Conservation (phyloP, 1,140 invertebrate species). For the Drosophila baimaii region DNA sequence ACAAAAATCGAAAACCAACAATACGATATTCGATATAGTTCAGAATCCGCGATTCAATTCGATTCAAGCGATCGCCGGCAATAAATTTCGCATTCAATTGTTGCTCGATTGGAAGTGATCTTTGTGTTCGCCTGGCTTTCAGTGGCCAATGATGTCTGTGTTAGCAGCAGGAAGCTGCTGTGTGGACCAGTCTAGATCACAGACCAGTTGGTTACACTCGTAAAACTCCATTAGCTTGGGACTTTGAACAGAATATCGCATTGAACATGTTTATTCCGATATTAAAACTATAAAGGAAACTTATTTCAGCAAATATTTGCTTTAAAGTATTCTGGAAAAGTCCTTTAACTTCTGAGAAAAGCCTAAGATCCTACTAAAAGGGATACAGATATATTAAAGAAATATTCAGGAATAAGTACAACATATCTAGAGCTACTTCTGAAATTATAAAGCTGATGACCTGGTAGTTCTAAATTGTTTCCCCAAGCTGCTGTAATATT, state of each 20-base stretch:
- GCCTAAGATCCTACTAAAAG: background rate
- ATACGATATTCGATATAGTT: constrained; percentile 59
- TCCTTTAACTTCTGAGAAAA: background rate
- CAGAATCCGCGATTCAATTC: constrained; percentile 46
- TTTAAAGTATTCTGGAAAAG: background rate
- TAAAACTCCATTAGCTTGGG: background rate
- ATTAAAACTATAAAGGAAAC: background rate
- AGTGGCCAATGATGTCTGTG: constrained; percentile 71
- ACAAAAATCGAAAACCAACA: constrained; percentile 45
- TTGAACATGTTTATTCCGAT: background rate
- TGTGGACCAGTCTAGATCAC: constrained; percentile 17
- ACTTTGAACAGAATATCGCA: too few relatives aligned
- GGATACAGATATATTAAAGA: background rate
- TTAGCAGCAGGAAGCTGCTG: constrained; percentile 78
- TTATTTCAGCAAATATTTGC: background rate
- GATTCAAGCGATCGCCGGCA: constrained; percentile 47
- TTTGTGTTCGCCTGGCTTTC: constrained; percentile 54
- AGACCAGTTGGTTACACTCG: constrained; percentile 48
- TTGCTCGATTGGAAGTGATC: constrained; percentile 46
- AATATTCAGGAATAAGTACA: background rate
- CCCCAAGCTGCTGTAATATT: background rate
- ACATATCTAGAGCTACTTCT: background rate
- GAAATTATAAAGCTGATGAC: too few relatives aligned
- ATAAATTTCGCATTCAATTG: constrained; percentile 80
- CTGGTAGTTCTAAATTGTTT: too few relatives aligned